Evolutionary conservation across 2,888 invertebrate genomes (phyloP), one percentile per base, ranked within the genome.

Genomic region (Eupithecia subumbrata): DNA sequence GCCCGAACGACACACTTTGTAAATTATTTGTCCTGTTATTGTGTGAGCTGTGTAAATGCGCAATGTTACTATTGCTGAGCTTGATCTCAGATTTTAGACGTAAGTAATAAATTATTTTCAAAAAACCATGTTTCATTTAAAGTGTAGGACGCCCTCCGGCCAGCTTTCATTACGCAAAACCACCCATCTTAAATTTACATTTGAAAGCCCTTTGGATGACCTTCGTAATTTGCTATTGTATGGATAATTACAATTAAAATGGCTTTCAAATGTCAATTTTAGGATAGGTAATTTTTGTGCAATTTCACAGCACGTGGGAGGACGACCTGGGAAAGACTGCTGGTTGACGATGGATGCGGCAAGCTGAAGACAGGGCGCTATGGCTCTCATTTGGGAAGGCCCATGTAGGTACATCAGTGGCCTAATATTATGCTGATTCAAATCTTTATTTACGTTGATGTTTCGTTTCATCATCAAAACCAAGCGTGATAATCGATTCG

Each of bases 31-130:
- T 69, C 34, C 66, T 73, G 63, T 68, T 66, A 66, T n/a, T n/a
- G 74, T n/a, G 74, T 76, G 76, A 77, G 79, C 72, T 80, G 76
- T 81, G 78, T 82, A 67, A n/a, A 76, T 80, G 78, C 76, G 75
- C 71, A 76, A 85, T 87, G 88, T 89, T 90, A 87, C 88, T 89
- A 87, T 88, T 88, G 86, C 89, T 90, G 92, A 87, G 91, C 84
- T 80, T 86, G 91, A 91, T 92, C 92, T 93, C 92, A 84, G 89
- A 81, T 89, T 87, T 76, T 86, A 84, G 82, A 81, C 80, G 80
- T 88, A 89, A 87, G 85, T 80, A 91, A 90, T 92, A 91, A 91
- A 93, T 91, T 91, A 92, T 92, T 92, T 91, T 89, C 84, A 5
- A 43, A 76, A 78, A 72, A 52, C 25, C 25, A 22, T 60, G 60